These are phyloP conservation scores for Anastatus disparis DNA, from an alignment of 1,140 invertebrate genomes.

Conservation along the genomic window DNA sequence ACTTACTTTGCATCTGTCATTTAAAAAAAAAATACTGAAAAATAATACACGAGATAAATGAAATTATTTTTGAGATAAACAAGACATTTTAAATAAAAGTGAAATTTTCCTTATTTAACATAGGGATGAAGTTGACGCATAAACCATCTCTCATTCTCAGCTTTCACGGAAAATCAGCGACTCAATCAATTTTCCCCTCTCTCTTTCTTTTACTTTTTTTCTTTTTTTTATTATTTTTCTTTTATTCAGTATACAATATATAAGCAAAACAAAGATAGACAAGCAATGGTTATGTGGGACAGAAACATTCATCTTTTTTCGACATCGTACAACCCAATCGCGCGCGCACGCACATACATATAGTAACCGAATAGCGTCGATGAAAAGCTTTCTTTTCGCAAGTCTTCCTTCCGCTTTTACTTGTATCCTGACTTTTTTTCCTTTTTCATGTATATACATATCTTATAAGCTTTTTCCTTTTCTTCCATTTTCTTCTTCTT, in stretches of 20 bases:
- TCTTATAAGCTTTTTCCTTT: too few species aligned
- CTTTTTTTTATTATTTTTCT: too few species aligned
- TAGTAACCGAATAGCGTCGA: background rate
- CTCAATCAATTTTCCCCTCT: constrained; percentile 19
- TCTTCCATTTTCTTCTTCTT: too few species aligned
- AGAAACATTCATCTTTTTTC: background rate
- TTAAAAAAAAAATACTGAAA: too few species aligned
- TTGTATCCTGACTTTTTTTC: too few species aligned
- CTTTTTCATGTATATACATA: too few species aligned
- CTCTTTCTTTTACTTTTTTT: too few species aligned
- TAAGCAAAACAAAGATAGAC: too few species aligned
- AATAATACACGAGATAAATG: background rate
- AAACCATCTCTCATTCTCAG: background rate
- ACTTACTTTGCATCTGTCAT: too few species aligned
- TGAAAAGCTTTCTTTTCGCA: background rate
- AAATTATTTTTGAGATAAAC: constrained; percentile 16
- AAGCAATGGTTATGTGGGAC: background rate
- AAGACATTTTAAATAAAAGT: constrained; percentile 23
- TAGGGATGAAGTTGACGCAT: too few species aligned
- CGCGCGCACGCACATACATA: background rate
- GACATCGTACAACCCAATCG: background rate
- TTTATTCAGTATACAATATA: too few species aligned
- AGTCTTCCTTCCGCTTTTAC: background rate
- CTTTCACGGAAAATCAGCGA: constrained; percentile 24
- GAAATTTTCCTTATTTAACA: background rate